Base-by-base conservation (phyloP, 2,797 vertebrate genomes). In the Arctocebus calabarensis region DNA sequence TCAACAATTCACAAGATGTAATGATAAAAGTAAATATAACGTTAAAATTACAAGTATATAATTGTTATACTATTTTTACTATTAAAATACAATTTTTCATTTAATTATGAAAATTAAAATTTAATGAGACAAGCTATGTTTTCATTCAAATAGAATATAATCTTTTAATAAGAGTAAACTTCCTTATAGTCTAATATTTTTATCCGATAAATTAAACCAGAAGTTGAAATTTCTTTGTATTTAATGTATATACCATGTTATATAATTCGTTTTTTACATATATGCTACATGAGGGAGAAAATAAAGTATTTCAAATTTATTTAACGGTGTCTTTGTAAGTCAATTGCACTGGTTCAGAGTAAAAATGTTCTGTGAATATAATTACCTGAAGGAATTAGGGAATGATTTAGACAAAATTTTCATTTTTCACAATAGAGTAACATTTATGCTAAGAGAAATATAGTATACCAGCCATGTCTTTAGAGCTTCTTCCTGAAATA, bases 1-100 rank as follows among this genome's bases (percentile, higher is more conserved):
- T 45, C 92, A 88, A 81, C 86, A 45, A 95, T 81, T 27, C 27
- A 84, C 10, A 89, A 86, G 94, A 22, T 55, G 16, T 74, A 55
- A 84, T 77, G 85, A 59, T 23, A 75, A 59, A 92, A 48, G 55
- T 62, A 68, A 85, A 93, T 19, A 19, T 4, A n/a, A 55, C 1
- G 23, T 73, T 89, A 52, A 43, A 73, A 34, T 78, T 73, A 48
- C 7, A 87, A 82, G 27, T 19, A 55, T 27, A 59, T 52, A 45
- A 27, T 61, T 87, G 19, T 19, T 89, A 48, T 22, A 86, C 77
- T 83, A 85, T 13, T 86, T 59, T 70, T 66, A 66, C 32, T 66
- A 17, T 66, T n/a, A 66, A 70, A 37, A 70, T 23, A 5, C 1
- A 70, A 70, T 22, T 70, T 70, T 70, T 37, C 22, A 70, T 37